These are phyloP conservation scores for Corydoras maculifer DNA, from an alignment of 2,113 vertebrate genomes.

Conservation along the genomic window DNA sequence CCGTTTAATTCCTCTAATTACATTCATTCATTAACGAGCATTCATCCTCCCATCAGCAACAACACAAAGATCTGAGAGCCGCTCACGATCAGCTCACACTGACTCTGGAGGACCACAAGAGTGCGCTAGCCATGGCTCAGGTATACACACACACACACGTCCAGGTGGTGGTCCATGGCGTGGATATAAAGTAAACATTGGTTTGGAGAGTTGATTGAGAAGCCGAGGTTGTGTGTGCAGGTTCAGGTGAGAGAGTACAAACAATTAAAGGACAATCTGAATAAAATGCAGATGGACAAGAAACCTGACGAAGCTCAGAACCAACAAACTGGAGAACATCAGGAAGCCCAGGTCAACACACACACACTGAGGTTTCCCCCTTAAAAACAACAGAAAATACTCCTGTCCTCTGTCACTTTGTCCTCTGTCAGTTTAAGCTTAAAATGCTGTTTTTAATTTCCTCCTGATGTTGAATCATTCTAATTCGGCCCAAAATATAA, in stretches of 20 bases:
- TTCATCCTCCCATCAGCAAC: conserved; percentile 71
- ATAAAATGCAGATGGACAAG: conserved; percentile 66
- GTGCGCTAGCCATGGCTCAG: conserved; percentile 90
- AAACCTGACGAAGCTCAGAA: conserved; percentile 45
- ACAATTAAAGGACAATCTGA: conserved; percentile 79
- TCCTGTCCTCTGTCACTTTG: too few species aligned
- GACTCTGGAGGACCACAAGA: conserved; percentile 97
- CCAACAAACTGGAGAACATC: neutral
- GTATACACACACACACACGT: conserved; percentile 60
- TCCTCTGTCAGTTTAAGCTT: too few species aligned
- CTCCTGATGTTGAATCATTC: too few species aligned
- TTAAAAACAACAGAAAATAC: too few species aligned
- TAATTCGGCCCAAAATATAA: too few species aligned
- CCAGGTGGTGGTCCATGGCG: neutral
- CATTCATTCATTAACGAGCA: conserved; percentile 7
- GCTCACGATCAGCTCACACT: conserved; percentile 83
- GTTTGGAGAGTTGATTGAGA: neutral
- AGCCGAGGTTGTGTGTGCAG: conserved; percentile 53
- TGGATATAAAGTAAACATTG: neutral
- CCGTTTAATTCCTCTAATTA: too few species aligned
- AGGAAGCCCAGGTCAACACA: neutral
- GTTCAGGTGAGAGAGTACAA: conserved; percentile 86
- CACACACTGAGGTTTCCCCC: too few species aligned
- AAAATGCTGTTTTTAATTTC: too few species aligned
- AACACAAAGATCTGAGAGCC: conserved; percentile 86